Evolutionary conservation across 2,888 invertebrate genomes (phyloP).

Genomic region (Anthrax anthrax): DNA sequence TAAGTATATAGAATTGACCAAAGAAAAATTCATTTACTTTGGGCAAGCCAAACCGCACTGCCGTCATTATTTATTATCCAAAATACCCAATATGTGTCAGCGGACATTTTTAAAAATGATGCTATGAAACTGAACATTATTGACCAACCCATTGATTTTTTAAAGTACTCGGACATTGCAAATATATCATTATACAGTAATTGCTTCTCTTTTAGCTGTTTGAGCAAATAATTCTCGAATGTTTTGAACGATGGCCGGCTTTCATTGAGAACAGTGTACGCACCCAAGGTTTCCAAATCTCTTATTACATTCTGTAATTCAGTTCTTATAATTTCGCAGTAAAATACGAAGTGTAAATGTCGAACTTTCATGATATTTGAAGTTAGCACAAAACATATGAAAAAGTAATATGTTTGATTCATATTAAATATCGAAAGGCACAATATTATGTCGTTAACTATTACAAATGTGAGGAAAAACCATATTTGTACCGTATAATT

Average conservation of each 20-base stretch:
- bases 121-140: not conserved
- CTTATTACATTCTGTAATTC: not conserved
- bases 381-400: not conserved
- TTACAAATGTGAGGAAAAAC: not conserved
- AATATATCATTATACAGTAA: not conserved
- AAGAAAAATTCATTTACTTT: no score
- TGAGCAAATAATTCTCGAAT: not conserved
- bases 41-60: no score
- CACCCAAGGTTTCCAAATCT: not conserved
- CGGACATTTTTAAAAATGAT: not conserved
- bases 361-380: not conserved
- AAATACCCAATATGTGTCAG: slow-evolving; percentile 3
- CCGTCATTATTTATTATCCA: not conserved
- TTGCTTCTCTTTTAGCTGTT: not conserved
- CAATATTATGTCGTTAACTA: not conserved
- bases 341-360: slow-evolving; percentile 1
- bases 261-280: not conserved
- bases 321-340: not conserved
- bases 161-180: slow-evolving; percentile 1
- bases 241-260: not conserved
- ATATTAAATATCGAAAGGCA: not conserved
- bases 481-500: not conserved
- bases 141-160: not conserved
- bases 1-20: no score
- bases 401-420: not conserved